Conservation (phyloP, 2,797 vertebrate species). For the Propithecus perrieri region DNA sequence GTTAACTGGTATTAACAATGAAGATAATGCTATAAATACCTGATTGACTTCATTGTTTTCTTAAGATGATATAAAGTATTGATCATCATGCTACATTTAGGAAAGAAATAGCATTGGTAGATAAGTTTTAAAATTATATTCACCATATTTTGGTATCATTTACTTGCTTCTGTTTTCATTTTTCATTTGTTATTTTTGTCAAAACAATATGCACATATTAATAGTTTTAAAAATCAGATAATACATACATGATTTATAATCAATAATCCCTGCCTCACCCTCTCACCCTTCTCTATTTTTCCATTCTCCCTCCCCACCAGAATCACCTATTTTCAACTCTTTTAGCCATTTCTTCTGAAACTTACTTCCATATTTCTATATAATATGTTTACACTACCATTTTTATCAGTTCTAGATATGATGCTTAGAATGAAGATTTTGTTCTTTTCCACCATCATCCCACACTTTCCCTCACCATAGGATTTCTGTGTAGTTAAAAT, state of each 20-base stretch:
- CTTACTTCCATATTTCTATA: background rate
- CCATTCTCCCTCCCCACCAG: no score
- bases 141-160: background rate
- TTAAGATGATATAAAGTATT: background rate
- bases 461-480: background rate
- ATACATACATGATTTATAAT: background rate
- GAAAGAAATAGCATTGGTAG: background rate
- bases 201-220: background rate
- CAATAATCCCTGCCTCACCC: background rate
- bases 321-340: background rate
- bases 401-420: background rate
- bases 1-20: background rate
- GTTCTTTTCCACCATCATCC: background rate
- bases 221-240: background rate
- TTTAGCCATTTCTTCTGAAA: background rate
- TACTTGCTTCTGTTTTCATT: constrained; percentile 4
- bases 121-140: background rate
- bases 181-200: background rate
- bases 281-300: background rate
- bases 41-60: background rate
- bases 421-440: background rate
- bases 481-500: constrained; percentile 29
- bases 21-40: background rate
- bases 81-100: background rate
- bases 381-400: background rate